These are phyloP conservation scores for Meloe dianella DNA, from an alignment of 2,888 invertebrate species.

Conservation along the genomic window DNA sequence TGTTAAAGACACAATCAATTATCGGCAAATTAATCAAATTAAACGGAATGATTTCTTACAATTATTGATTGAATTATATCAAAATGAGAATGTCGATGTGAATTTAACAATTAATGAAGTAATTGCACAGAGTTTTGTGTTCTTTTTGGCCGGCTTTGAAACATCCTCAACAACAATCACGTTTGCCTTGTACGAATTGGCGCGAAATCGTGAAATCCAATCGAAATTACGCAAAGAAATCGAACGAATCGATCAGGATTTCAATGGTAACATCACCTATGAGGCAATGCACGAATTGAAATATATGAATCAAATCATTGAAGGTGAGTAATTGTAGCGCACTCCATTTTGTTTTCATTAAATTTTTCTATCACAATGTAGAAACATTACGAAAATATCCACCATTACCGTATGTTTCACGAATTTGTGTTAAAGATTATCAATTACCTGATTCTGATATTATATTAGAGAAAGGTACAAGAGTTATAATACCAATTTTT, in stretches of 20 bases:
- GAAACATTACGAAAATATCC: constrained; percentile 36
- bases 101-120: constrained; percentile 31
- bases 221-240: constrained; percentile 40
- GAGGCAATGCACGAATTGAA: constrained; percentile 42
- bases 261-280: constrained; percentile 40
- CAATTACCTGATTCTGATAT: constrained; percentile 19
- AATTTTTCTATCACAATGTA: not conserved
- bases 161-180: constrained; percentile 44
- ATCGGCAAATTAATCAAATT: constrained; percentile 58
- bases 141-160: constrained; percentile 44
- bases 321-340: constrained; percentile 30
- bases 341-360: too few species aligned
- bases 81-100: constrained; percentile 48
- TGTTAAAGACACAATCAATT: constrained; percentile 58
- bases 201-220: constrained; percentile 40
- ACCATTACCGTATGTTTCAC: constrained; percentile 20
- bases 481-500: constrained; percentile 42
- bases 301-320: constrained; percentile 40
- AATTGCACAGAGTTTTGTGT: constrained; percentile 36
- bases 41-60: constrained; percentile 64
- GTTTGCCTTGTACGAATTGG: constrained; percentile 42
- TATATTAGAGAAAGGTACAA: constrained; percentile 22
- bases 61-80: constrained; percentile 58
- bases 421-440: constrained; percentile 22
- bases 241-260: constrained; percentile 17